These are phyloP conservation scores for Acrossocheilus fasciatus DNA, from an alignment of 2,797 vertebrate genomes.

Conservation along the genomic window DNA sequence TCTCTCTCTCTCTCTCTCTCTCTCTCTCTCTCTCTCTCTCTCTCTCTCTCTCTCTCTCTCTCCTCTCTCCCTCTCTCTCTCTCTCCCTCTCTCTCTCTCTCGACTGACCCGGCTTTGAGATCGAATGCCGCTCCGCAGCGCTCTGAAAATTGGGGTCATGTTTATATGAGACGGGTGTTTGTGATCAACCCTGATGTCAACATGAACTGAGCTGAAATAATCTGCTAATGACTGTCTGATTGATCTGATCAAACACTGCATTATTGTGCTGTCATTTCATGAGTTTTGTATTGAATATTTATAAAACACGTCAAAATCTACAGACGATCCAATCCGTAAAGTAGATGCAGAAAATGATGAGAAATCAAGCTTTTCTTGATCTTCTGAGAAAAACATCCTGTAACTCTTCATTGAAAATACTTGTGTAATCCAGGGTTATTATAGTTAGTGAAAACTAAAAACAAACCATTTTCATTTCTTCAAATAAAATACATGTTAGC, in stretches of 20 bases:
- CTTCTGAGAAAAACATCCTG: constrained; percentile 9
- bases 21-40: neutral
- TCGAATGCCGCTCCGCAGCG: neutral
- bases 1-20: neutral
- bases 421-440: neutral
- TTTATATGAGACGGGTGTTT: constrained; percentile 17
- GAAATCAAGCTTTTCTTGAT: neutral
- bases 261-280: constrained; percentile 48
- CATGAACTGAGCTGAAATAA: constrained; percentile 34
- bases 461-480: no score
- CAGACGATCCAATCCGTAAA: neutral
- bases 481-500: no score
- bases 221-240: constrained; percentile 36
- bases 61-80: neutral
- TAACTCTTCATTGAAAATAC: neutral
- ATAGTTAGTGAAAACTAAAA: neutral
- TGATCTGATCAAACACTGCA: constrained; percentile 27
- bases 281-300: neutral
- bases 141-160: constrained; percentile 57
- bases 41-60: neutral
- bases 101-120: neutral
- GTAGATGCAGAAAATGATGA: neutral
- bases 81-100: neutral
- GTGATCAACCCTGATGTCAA: constrained; percentile 39
- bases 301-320: neutral